A percentile compares a stretch with the other conserved stretches of the same genome.
phyloP scores from a whole-genome alignment of 2,113 vertebrate species.

The Chelonoidis abingdonii region DNA sequence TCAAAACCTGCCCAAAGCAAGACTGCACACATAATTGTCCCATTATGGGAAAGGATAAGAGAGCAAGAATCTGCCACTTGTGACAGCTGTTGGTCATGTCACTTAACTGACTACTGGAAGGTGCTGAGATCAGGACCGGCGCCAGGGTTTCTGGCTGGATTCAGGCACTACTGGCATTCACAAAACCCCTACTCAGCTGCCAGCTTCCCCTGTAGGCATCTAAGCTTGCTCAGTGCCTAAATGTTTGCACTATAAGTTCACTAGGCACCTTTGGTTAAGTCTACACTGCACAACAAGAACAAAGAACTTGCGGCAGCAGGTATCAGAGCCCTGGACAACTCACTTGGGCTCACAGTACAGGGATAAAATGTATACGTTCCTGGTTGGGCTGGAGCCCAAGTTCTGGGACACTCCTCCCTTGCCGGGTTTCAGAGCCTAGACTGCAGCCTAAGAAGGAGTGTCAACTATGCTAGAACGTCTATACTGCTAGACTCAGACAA shows the following conservation, averaged over 20 bases:
- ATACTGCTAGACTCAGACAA: neutral
- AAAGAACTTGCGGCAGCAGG: neutral
- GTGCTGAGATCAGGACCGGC: neutral
- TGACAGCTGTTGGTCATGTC: slow-evolving; percentile 30
- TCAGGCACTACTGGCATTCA: neutral
- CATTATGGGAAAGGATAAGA: slow-evolving; percentile 2
- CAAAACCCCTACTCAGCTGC: neutral
- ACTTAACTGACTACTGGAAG: neutral
- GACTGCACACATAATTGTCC: neutral
- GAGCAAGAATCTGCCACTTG: slow-evolving; percentile 11
- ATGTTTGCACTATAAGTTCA: neutral
- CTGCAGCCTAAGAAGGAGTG: neutral
- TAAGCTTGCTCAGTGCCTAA: neutral
- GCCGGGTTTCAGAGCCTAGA: neutral
- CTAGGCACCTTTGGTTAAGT: neutral
- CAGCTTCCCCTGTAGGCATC: too few relatives aligned
- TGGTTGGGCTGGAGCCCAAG: too few relatives aligned
- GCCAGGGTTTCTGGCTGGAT: too few relatives aligned
- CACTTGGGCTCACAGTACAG: neutral
- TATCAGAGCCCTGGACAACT: neutral
- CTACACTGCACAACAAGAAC: neutral
- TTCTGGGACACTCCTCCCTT: neutral
- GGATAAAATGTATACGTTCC: neutral
- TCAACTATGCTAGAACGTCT: neutral
- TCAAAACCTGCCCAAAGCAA: neutral